These are phyloP conservation scores for Empidonax traillii DNA, from an alignment of 2,113 vertebrate genomes.

Conservation along the genomic window DNA sequence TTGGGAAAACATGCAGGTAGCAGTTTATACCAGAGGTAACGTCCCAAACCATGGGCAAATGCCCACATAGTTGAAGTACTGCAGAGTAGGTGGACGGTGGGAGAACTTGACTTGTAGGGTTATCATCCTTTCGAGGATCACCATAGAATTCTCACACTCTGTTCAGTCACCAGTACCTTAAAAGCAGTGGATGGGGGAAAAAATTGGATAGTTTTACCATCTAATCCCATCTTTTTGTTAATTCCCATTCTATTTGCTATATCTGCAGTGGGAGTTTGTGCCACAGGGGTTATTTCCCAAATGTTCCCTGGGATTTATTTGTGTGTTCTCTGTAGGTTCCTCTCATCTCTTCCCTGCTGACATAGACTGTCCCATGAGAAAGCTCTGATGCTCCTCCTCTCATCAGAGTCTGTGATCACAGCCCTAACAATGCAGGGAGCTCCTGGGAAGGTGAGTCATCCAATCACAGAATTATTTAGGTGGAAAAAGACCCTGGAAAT, in stretches of 20 bases:
- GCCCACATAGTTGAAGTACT: background rate
- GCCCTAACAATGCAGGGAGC: background rate
- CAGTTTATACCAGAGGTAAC: background rate
- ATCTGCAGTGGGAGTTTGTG: background rate
- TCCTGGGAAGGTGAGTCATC: background rate
- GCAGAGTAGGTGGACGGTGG: background rate
- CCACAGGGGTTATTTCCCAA: background rate
- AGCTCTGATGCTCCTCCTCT: background rate
- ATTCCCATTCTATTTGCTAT: background rate
- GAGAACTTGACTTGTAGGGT: background rate
- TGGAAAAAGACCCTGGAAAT: background rate
- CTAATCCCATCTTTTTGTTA: background rate
- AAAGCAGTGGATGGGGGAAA: background rate
- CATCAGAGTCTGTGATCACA: background rate
- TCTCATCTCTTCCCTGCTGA: background rate
- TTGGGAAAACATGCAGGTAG: background rate
- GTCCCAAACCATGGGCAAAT: background rate
- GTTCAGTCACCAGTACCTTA: background rate
- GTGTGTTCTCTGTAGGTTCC: fast-evolving
- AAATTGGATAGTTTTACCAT: background rate
- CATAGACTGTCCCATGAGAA: background rate
- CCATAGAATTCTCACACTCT: background rate
- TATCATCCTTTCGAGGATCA: background rate
- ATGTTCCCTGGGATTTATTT: background rate
- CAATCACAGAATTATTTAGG: background rate